Evolutionary conservation across 2,888 invertebrate species (phyloP).

Genomic region (Xanthostigma xanthostigma): DNA sequence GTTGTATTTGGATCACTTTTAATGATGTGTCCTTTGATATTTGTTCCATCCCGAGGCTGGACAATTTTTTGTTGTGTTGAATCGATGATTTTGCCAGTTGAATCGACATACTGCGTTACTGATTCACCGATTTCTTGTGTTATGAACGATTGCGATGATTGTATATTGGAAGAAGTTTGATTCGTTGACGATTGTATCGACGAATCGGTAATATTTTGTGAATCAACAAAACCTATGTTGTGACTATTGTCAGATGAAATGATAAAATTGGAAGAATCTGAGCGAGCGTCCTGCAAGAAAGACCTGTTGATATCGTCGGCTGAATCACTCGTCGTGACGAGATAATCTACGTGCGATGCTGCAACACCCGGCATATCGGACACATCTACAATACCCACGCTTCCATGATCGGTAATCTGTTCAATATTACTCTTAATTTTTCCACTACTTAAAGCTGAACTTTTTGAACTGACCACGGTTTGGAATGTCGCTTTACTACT

Average conservation of each 20-base stretch:
- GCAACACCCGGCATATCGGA: not conserved
- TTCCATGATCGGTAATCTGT: not conserved
- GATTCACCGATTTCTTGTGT: too few species aligned
- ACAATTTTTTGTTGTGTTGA: not conserved
- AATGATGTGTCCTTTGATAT: not conserved
- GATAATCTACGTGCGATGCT: not conserved
- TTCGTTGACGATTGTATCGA: not conserved
- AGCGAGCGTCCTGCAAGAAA: too few species aligned
- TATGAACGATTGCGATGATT: too few species aligned
- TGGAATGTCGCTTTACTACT: not conserved
- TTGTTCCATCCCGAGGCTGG: not conserved
- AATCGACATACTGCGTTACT: not conserved
- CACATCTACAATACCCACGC: not conserved
- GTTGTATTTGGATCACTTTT: slow-evolving; percentile 9
- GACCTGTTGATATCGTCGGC: not conserved
- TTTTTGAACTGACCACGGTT: slow-evolving; percentile 22
- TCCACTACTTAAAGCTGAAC: slow-evolving; percentile 24
- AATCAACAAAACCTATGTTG: not conserved
- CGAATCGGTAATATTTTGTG: not conserved
- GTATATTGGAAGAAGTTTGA: too few species aligned
- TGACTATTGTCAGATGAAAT: not conserved
- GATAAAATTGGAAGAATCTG: too few species aligned
- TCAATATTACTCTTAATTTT: slow-evolving; percentile 23
- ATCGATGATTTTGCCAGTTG: not conserved
- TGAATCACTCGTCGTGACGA: not conserved